Conservation (phyloP, 2,888 invertebrate genomes). For the Mesorhabditis belari region DNA sequence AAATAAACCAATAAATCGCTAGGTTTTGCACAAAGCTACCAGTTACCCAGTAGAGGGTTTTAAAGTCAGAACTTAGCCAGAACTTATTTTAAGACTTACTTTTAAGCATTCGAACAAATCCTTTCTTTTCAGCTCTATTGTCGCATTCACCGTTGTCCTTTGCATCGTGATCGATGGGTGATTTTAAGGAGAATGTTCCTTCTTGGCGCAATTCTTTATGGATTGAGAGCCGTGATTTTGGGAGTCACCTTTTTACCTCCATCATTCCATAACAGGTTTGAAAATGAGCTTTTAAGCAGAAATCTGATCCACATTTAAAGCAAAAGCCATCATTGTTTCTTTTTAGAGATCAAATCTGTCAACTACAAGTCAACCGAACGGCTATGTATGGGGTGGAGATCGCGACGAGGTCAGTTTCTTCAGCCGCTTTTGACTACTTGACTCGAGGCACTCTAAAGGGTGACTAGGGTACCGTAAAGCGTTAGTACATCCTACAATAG, state of each 20-base stretch:
- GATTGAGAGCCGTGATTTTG: conserved; percentile 25
- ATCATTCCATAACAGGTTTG: conserved; percentile 42
- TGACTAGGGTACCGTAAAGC: too few species aligned
- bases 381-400: conserved; percentile 50
- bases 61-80: not conserved
- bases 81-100: not conserved
- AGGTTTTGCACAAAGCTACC: too few species aligned
- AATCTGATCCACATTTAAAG: too few species aligned
- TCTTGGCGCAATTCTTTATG: conserved; percentile 47
- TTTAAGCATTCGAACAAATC: not conserved
- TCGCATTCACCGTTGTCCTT: conserved; percentile 46
- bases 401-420: conserved; percentile 30
- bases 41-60: not conserved
- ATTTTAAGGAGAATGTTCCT: conserved; percentile 49
- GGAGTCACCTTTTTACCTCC: conserved; percentile 50
- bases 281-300: not conserved
- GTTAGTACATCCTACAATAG: too few species aligned
- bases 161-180: conserved; percentile 44
- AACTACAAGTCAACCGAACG: conserved; percentile 47
- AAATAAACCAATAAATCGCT: too few species aligned
- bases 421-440: too few species aligned
- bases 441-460: too few species aligned
- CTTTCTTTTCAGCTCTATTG: conserved; percentile 38
- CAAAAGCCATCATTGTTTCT: not conserved
- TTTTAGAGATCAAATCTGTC: conserved; percentile 44